Base-by-base conservation (phyloP, 1,140 invertebrate genomes). In the Drosophila kohkoa region DNA sequence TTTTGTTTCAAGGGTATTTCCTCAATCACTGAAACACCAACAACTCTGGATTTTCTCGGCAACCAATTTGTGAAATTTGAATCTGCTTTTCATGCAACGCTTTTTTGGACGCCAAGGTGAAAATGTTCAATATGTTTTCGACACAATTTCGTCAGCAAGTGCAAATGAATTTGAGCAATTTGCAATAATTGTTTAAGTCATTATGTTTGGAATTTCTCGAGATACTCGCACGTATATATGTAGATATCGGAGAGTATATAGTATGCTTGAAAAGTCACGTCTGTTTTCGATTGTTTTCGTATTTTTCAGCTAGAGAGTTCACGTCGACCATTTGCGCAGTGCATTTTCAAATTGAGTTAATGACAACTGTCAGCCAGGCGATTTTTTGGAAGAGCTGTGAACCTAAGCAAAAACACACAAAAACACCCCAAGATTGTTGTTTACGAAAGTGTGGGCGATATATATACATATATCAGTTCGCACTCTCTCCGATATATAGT, bases 341-440 rank as follows among this genome's bases (percentile, higher is more conserved):
- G 82, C 82, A 82, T 77, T 77, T 79, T 57, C 48, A 77, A 80
- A 80, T 77, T 75, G 64, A 80, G 45, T 83, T 88, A 88, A 87
- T 88, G 80, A 88, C 83, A 87, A 87, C 73, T 87, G 83, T 83
- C 83, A 83, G 66, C 43, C 55, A 16, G n/a, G 69, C 13, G 51
- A 28, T 57, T 6, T 55, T 72, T 69, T 57, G 76, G 57, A 87
- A 64, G 75, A 73, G 49, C 51, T 68, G 64, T 73, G 63, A 62
- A 82, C 64, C 74, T 46, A 25, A 25, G 20, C 3, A 52, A 60
- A 60, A 48, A 54, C 48, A 58, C 76, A 2, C 20, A 52, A 60
- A 60, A 48, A 54, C 48, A 58, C 76, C 71, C 63, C 6, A 38
- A 38, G 35, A 11, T 25, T 11, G 54, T 77, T 82, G 83, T 87